Base-by-base conservation (phyloP, 1,140 invertebrate genomes). In the Vollenhovia emeryi region DNA sequence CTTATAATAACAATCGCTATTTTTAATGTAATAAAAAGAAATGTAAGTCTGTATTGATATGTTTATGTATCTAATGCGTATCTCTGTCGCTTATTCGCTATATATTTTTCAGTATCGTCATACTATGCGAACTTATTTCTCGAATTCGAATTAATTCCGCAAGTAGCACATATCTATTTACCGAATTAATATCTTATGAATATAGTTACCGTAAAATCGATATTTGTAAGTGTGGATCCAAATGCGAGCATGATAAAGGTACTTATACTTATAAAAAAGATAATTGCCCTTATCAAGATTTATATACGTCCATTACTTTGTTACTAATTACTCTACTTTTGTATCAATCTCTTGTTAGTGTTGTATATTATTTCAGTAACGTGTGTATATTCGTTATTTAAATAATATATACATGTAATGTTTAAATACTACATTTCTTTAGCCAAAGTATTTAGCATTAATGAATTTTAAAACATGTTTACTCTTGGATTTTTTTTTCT, bases 161-260 rank as follows among this genome's bases (percentile, higher is more conserved):
- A 18, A 57, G 24, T 71, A 68, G 33, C 7, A 24, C 30, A 21
- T 27, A n/a, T 66, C 15, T 55, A 80, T 11, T 55, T 55, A 15
- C 36, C 33, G 36, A 33, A 82, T 71, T 82, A 71, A 33, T 71
- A 73, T 40, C 48, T 82, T 71, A 40, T 59, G 27, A 9, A 45
- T 71, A 82, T 57, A 82, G 66, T 82, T 82, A 82, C 66, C 66
- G 36, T 82, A 82, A 82, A 82, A 82, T 82, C 40, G 52, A 79
- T 79, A 52, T 27, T 52, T 7, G 4, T 50, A 66, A 52, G 36
- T 13, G 27, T 45, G 9, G 21, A 82, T 30, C 3, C 50, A 78
- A 21, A 64, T 40, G 13, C 33, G 57, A 57, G 24, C 21, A 36
- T 43, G 36, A 43, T 62, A 62, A 48, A 36, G 8, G 18, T 75